Base-by-base conservation (phyloP, 1,140 invertebrate species). In the Achroia grisella region DNA sequence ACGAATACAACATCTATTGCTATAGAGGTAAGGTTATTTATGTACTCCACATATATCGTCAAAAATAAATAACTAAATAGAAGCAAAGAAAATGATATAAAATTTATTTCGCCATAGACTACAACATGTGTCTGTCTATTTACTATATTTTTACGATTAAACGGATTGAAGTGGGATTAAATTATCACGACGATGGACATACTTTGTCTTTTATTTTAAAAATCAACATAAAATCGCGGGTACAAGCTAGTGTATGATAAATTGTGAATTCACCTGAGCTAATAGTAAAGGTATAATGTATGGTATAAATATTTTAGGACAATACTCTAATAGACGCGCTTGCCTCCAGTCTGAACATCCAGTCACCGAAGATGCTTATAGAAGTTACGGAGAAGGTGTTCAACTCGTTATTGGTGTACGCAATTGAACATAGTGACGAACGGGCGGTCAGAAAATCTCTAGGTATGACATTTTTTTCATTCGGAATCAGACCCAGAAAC, bases 341-440 rank as follows among this genome's bases (percentile, higher is more conserved):
- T 1, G 90, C 91, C 0, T 85, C 88, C 12, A 90, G 89, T 3
- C 69, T 95, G 3, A 88, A 90, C 17, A 63, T 94, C 0, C 90
- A 90, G 13, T 90, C 91, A 0, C 88, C 90, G 0, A 87, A 89
- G 59, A 94, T 95, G 70, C 69, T 93, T 9, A 87, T 89, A 30
- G 89, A 93, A 47, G 81, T 97, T 4, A 89, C 89, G 13, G 89
- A 90, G 34, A 91, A 93, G 3, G 86, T 97, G 1, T 94, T 94
- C 55, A 94, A 93, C 1, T 91, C 93, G 0, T 88, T 97, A 60
- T 78, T 96, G 40, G 92, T 91, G 57, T 88, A 92, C 27, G 93
- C 95, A 1, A 92, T 95, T 0, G 75, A 90, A 10, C 87, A 89
- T 17, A 88, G 88, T 6, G 91, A 96, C 52, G 71, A 90, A 0